These are phyloP conservation scores for Lingula anatina DNA, from an alignment of 2,888 invertebrate species.

Conservation along the genomic window DNA sequence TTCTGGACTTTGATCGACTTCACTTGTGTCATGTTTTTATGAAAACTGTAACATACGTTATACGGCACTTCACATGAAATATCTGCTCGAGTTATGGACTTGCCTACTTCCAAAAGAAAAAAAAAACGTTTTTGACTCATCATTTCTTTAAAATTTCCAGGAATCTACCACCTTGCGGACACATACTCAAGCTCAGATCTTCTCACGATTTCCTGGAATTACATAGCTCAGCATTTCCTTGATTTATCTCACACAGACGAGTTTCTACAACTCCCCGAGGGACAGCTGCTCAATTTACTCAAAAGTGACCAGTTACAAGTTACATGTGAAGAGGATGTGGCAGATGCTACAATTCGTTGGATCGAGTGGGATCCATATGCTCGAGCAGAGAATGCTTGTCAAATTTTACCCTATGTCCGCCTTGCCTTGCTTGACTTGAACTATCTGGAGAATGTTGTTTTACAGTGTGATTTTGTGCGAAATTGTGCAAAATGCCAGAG, in stretches of 20 bases:
- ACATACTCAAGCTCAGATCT: slow-evolving; percentile 45
- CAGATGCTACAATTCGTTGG: slow-evolving; percentile 42
- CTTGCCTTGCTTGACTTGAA: slow-evolving; percentile 36
- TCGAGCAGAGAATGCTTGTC: slow-evolving; percentile 27
- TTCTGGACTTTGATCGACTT: too few species aligned
- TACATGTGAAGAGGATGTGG: slow-evolving; percentile 36
- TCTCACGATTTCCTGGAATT: slow-evolving; percentile 33
- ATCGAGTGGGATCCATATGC: slow-evolving; percentile 30
- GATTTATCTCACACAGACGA: slow-evolving; percentile 44
- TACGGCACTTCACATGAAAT: too few species aligned
- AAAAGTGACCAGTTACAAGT: slow-evolving; percentile 43
- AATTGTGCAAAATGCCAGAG: slow-evolving; percentile 45
- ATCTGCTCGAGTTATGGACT: too few species aligned
- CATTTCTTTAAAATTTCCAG: slow-evolving; percentile 19
- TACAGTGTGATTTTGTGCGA: slow-evolving; percentile 38
- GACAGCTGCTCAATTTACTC: slow-evolving; percentile 30
- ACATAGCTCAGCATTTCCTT: slow-evolving; percentile 43
- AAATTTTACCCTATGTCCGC: slow-evolving; percentile 36
- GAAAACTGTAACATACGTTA: too few species aligned
- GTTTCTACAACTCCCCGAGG: slow-evolving; percentile 38
- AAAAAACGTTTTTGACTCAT: too few species aligned
- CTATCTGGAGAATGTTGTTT: slow-evolving; percentile 40
- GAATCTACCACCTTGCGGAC: slow-evolving; percentile 46
- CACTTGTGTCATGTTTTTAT: too few species aligned
- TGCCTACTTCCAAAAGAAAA: too few species aligned